Percentiles rank a stretch among this genome's conserved stretches.
phyloP scores from a whole-genome alignment of 2,113 vertebrate genomes.

The Synodontis membranacea region DNA sequence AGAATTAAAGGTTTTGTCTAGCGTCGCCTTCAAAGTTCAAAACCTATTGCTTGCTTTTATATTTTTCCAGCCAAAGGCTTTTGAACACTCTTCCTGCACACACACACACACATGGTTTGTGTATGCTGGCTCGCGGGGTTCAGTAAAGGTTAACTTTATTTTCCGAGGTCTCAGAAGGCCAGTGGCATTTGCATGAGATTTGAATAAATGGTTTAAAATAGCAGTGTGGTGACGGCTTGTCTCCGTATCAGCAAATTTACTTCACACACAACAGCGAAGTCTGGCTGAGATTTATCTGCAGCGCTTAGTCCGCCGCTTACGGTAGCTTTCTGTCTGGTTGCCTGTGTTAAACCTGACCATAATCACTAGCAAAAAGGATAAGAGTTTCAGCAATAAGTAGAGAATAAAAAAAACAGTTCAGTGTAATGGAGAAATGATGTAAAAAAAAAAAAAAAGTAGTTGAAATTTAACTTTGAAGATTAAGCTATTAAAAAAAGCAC shows the following conservation, averaged over 20 bases:
- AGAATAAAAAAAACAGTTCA: not conserved
- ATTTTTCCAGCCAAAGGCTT: not conserved
- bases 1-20: slow-evolving; percentile 15
- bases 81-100: not conserved
- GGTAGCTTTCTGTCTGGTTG: not conserved
- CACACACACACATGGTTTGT: not conserved
- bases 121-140: not conserved
- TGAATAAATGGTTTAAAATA: slow-evolving; percentile 58
- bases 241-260: slow-evolving; percentile 48
- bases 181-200: slow-evolving; percentile 44
- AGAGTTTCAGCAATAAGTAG: not conserved
- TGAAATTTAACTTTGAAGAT: not conserved
- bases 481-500: not conserved
- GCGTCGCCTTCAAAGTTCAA: not conserved
- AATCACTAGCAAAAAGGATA: not conserved
- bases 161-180: slow-evolving; percentile 30
- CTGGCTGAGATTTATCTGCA: not conserved
- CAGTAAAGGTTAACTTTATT: slow-evolving; percentile 30
- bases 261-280: not conserved
- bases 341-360: not conserved
- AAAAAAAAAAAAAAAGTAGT: not conserved
- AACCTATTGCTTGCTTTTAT: not conserved
- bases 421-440: not conserved
- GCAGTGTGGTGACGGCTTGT: slow-evolving; percentile 44
- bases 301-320: no score